A percentile compares a stretch with the other conserved stretches of the same genome.
phyloP scores from a whole-genome alignment of 2,113 vertebrate species.

The Odocoileus hemionus region DNA sequence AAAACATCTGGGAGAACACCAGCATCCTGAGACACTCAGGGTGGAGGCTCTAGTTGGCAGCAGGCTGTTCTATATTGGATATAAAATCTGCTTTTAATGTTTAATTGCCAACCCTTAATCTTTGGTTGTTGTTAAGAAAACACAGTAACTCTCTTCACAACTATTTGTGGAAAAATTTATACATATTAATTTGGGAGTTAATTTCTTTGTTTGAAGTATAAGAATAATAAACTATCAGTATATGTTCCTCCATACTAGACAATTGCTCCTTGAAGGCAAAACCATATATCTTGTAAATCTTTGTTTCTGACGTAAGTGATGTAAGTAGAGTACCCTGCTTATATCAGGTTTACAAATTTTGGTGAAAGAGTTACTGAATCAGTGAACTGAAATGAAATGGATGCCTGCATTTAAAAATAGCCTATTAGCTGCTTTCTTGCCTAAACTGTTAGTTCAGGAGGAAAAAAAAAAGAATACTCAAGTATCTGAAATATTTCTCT shows the following conservation, averaged over 20 bases:
- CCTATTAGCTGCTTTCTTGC: not conserved
- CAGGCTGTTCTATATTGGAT: not conserved
- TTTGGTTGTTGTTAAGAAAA: not conserved
- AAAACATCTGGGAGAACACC: not conserved
- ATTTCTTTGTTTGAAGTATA: not conserved
- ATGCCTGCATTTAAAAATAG: not conserved
- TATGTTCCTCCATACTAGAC: not conserved
- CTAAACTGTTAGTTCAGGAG: conserved; percentile 8
- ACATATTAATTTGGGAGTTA: not conserved
- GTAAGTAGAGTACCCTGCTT: not conserved
- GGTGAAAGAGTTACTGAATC: not conserved
- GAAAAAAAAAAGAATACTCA: conserved; percentile 11
- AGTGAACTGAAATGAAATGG: not conserved
- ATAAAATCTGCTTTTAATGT: not conserved
- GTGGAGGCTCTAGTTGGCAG: not conserved
- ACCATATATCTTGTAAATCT: not conserved
- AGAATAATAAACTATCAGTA: not conserved
- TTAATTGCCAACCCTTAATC: not conserved
- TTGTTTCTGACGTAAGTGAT: not conserved
- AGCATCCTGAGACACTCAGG: not conserved
- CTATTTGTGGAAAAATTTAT: not conserved
- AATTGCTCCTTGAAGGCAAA: not conserved
- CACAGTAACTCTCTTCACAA: not conserved
- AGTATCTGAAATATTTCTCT: conserved; percentile 64
- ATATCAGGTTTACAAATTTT: not conserved